phyloP scores from a whole-genome alignment of 1,140 invertebrate species.

The Pseudomyrmex flavicornis region DNA sequence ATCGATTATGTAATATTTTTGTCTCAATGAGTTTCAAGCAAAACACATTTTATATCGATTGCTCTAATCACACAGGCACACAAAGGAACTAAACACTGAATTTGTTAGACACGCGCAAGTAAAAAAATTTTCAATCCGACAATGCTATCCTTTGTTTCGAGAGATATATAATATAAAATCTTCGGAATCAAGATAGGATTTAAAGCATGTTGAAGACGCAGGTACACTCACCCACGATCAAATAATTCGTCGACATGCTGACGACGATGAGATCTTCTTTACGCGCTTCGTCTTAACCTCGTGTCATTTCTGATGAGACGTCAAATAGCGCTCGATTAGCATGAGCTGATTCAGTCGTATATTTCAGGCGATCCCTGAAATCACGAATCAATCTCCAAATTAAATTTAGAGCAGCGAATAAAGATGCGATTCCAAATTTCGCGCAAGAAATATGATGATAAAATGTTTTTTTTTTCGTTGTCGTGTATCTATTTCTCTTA shows the following conservation, averaged over 20 bases:
- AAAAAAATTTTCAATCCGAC: neutral
- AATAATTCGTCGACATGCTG: conserved; percentile 77
- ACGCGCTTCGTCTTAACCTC: conserved; percentile 40
- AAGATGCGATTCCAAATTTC: no score
- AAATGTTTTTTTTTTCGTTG: no score
- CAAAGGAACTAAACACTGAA: neutral
- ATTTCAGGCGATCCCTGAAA: conserved; percentile 42
- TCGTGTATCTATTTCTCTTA: no score
- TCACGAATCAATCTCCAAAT: conserved; percentile 1
- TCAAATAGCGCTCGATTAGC: neutral
- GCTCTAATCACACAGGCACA: neutral
- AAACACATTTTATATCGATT: neutral
- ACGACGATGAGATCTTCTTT: conserved; percentile 36
- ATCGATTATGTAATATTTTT: neutral
- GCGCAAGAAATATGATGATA: no score
- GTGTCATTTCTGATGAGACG: conserved; percentile 46
- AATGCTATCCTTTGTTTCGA: conserved; percentile 1
- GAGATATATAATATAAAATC: conserved; percentile 10
- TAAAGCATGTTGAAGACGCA: conserved; percentile 15
- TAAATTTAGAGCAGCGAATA: no score
- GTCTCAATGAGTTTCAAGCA: neutral
- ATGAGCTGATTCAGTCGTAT: conserved; percentile 25
- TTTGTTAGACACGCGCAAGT: neutral
- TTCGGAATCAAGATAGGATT: neutral
- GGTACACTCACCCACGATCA: conserved; percentile 78